Percentiles rank a stretch among this genome's conserved stretches.
Evolutionary conservation across 2,888 invertebrate species (phyloP).

Genomic region (Dermolepida albohirtum): DNA sequence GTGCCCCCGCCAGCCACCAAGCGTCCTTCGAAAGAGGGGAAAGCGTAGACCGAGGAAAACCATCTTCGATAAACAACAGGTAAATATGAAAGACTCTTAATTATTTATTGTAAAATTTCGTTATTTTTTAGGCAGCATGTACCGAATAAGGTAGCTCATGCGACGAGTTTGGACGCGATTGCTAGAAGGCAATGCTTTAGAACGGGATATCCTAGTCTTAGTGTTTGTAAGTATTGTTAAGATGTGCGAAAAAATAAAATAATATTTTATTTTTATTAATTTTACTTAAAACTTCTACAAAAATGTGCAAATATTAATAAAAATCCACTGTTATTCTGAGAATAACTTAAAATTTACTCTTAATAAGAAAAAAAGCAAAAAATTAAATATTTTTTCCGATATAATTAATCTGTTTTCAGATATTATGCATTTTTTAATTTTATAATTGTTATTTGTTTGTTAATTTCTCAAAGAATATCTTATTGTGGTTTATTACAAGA

Average conservation of each 20-base stretch:
- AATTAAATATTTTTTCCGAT: no score
- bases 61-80: conserved; percentile 51
- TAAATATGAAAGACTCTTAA: conserved; percentile 22
- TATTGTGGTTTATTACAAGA: no score
- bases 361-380: no score
- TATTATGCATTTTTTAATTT: no score
- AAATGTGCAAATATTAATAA: no score
- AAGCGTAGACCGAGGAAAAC: conserved; percentile 59
- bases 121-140: conserved; percentile 52
- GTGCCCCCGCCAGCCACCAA: conserved; percentile 64
- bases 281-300: no score
- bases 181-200: conserved; percentile 66
- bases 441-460: no score
- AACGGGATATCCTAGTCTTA: conserved; percentile 69
- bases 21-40: conserved; percentile 64
- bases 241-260: conserved; percentile 1
- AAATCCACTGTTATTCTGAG: no score
- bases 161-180: conserved; percentile 72
- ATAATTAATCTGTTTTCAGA: no score
- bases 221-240: conserved; percentile 67
- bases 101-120: conserved; percentile 5
- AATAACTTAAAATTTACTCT: no score
- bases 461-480: no score
- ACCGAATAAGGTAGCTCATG: conserved; percentile 66
- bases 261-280: no score